Base-by-base conservation (phyloP, 37 sponge, comb jelly and placozoan genomes). In the Corticium candelabrum region DNA sequence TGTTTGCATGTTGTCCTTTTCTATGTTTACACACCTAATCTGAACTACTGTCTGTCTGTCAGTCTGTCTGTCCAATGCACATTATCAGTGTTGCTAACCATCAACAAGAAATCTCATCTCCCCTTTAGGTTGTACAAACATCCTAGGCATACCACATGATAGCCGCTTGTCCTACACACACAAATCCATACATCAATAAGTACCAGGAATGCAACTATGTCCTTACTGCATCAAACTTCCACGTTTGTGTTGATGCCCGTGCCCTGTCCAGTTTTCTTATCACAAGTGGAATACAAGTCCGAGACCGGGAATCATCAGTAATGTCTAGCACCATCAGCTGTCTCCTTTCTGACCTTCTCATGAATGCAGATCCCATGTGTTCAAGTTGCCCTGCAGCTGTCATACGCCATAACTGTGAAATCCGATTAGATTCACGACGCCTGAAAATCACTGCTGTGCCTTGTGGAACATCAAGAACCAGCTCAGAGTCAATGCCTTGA, bases 361-460 rank as follows among this genome's bases (percentile, higher is more conserved):
- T 50, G 11, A 11, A 27, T 50, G 62, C 62, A 11, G 62, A 50
- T 50, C 77, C 84, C 34, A 90, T 86, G 78, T 94, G 88, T 40
- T 84, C 84, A 34, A 94, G 74, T 62, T 82, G 84, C 1, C 91
- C 84, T 30, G 77, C 84, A 11, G 89, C 82, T 21, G 91, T 68
- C 91, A 88, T 90, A 34, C 95, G 40, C 95, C 95, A 94, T 40
- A 90, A 80, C 76, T 94, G 95, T 27, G 95, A 70, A 29, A 74
- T 50, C 3, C 84, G 75, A 27, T 84, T 81, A 2, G 81, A 3
- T 72, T 80, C 39, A 5, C 72, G 71, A 67, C 27, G n/a, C 27
- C 71, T 62, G 74, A 91, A 83, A 0, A 91, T 79, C 34, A 91
- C 91, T 32, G 91, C 91, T 80, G 39, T 83, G 34, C 91, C 91